Base-by-base conservation (phyloP, 2,888 invertebrate species). In the Thelaira solivaga region DNA sequence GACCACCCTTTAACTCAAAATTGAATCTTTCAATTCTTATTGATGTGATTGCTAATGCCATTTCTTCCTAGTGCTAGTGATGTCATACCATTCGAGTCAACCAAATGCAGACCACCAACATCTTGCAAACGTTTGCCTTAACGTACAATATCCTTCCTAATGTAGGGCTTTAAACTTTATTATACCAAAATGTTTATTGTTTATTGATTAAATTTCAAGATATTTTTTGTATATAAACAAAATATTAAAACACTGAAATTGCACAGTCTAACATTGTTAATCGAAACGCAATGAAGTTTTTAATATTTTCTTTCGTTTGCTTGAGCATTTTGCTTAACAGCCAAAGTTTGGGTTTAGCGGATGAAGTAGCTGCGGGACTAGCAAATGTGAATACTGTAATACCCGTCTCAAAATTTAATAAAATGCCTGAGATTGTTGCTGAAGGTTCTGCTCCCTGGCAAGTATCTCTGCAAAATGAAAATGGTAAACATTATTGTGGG, bases 401-500 rank as follows among this genome's bases (percentile, higher is more conserved):
- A 10, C n/a, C 59, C 2, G 11, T 26, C 0, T 0, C 16, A 1
- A 72, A 34, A 49, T 31, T 11, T 0, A 53, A 53, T 18, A 22
- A 39, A 2, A 31, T 31, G 49, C n/a, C 34, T 2, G 80, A 81
- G 10, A 16, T 79, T 1, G 84, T 85, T 0, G 51, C 79, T 1
- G 36, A 80, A 3, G 85, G 80, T 2, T 78, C 69, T 7, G 87
- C 87, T 2, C 88, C 89, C 1, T 89, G 85, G 74, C 88, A 87
- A 71, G 86, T 89, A 2, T 87, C 88, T 1, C 11, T 89, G 11
- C 89, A 89, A 73, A 86, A 84, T 29, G 51, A 31, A 0, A 13
- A 76, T 51, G 86, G 88, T 13, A 88, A 86, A 67, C 89, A 89
- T 77, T 84, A 86, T 51, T 89, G 89, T 43, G 86, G 87, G 4